Evolutionary conservation across 2,888 invertebrate species (phyloP), one percentile per base, ranked within the genome.

Genomic region (Dyspetes luteomarginatus): DNA sequence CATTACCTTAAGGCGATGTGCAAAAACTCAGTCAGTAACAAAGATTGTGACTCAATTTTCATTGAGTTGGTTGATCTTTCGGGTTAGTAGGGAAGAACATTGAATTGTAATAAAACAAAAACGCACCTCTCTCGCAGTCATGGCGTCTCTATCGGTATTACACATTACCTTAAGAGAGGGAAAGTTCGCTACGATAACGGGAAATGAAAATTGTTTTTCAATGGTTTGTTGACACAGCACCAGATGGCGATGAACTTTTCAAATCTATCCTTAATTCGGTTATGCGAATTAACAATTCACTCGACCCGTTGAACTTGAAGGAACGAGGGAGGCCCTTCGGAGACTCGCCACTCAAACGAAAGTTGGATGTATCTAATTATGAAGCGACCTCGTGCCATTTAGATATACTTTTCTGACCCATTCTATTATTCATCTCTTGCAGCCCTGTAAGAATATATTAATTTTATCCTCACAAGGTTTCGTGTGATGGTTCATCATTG

Each of bases 351-450:
- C 73, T 78, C 60, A 30, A 62, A 7, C 36, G 55, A 55, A 45
- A 58, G 15, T 56, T 43, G 26, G 45, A 50, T 71, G 45, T 55
- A 36, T 64, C 68, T 58, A 64, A 74, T 74, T 74, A 69, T 56
- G 19, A 41, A 56, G 26, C 48, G 79, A 64, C 79, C 67, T 67
- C 69, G 68, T 56, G 17, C 41, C 26, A 56, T 58, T 71, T 62
- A 41, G 56, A 41, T 65, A 58, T 28, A 79, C 28, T 56, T 55
- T 73, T 45, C 17, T 28, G 19, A 52, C 7, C 28, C 36, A 56
- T 73, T 73, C 45, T 62, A 64, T 73, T 78, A 78, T 78, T 78
- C 78, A 78, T 78, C 30, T 17, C 24, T n/a, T 43, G 19, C 56
- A 62, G 41, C 19, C 50, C 26, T 41, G 19, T 36, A 1, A 17